These are phyloP conservation scores for Myiozetetes cayanensis DNA, from an alignment of 2,113 vertebrate species.

Conservation along the genomic window DNA sequence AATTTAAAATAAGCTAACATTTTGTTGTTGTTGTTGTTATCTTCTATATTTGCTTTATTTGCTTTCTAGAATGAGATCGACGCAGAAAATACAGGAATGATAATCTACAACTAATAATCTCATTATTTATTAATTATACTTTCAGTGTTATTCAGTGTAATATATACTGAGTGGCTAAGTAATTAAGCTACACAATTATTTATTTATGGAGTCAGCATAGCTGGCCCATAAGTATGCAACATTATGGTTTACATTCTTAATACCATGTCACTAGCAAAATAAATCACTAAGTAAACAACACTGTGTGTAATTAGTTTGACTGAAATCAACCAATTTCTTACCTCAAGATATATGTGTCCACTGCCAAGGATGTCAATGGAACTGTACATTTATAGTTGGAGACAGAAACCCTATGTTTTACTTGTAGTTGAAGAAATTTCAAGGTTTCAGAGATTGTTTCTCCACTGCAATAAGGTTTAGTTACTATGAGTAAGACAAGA, in stretches of 20 bases:
- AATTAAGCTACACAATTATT: neutral
- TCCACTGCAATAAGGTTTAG: neutral
- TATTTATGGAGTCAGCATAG: neutral
- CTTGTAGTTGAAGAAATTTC: neutral
- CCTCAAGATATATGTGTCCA: neutral
- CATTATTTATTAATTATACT: slow-evolving; percentile 1
- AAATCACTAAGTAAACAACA: neutral
- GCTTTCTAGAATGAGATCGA: neutral
- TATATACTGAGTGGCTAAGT: neutral
- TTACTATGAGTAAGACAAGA: neutral
- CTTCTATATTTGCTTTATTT: neutral
- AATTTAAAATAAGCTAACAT: neutral
- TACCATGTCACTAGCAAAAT: neutral
- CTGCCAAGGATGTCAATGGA: neutral
- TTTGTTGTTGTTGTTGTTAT: neutral
- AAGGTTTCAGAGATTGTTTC: neutral
- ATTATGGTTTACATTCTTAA: neutral
- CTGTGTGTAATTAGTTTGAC: neutral
- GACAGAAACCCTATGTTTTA: neutral
- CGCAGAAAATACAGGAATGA: neutral
- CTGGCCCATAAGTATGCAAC: neutral
- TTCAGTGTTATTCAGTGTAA: neutral
- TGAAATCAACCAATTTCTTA: neutral
- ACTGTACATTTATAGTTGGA: neutral
- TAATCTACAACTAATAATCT: neutral